Evolutionary conservation across 2,797 vertebrate species (phyloP).

Genomic region (Tinamus major): DNA sequence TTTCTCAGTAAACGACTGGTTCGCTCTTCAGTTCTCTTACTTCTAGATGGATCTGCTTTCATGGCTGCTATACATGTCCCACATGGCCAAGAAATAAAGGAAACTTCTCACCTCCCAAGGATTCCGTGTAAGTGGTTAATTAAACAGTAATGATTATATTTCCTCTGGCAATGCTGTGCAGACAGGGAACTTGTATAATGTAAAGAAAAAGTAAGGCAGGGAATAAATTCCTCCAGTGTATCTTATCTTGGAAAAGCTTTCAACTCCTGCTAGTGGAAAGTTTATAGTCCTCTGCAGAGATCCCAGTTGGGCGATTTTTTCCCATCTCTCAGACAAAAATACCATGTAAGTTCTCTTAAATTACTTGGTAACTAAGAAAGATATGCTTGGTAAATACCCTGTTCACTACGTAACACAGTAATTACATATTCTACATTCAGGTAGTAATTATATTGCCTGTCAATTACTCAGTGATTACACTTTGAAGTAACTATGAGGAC

Average conservation of each 20-base stretch:
- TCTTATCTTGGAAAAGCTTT: constrained; percentile 12
- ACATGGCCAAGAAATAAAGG: background rate
- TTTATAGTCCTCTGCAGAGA: constrained; percentile 39
- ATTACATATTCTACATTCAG: constrained; percentile 48
- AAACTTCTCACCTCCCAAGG: background rate
- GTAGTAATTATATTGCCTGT: constrained; percentile 60
- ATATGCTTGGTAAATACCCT: constrained; percentile 36
- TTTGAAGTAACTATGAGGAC: constrained; percentile 17
- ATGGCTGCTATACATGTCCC: background rate
- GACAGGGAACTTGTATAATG: background rate
- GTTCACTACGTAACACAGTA: constrained; percentile 40
- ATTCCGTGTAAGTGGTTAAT: background rate
- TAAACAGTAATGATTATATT: background rate
- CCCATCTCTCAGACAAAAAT: constrained; percentile 41
- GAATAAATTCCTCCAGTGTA: background rate
- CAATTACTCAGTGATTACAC: constrained; percentile 44
- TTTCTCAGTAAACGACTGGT: background rate
- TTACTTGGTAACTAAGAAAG: constrained; percentile 43
- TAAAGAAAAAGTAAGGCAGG: constrained; percentile 16
- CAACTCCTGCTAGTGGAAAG: constrained; percentile 28
- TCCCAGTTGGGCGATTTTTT: constrained; percentile 26
- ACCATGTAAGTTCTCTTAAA: constrained; percentile 50
- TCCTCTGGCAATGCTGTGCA: background rate
- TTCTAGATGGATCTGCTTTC: background rate
- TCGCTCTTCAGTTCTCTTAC: background rate